Conservation (phyloP, 2,113 vertebrate genomes). For the Lamprotornis superbus region DNA sequence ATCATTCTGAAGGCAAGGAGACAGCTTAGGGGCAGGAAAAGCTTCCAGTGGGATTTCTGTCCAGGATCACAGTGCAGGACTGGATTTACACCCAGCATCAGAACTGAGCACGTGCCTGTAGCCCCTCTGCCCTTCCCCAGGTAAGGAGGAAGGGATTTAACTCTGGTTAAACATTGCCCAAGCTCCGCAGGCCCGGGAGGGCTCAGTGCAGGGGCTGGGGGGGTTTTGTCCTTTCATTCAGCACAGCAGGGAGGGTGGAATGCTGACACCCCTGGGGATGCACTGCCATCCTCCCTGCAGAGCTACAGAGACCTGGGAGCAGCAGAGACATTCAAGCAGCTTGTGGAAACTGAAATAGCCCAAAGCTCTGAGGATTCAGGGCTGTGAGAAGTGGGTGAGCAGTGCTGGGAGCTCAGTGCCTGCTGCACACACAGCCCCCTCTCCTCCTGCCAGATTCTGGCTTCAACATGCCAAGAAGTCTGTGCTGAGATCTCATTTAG, state of each 20-base stretch:
- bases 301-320: accelerated
- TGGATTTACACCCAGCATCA: conserved; percentile 24
- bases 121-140: neutral
- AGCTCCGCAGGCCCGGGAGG: neutral
- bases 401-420: neutral
- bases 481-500: neutral
- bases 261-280: neutral
- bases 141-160: neutral
- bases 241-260: neutral
- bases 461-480: neutral
- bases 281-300: neutral
- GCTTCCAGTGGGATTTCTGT: conserved; percentile 77
- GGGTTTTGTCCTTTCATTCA: neutral
- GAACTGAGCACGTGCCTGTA: neutral
- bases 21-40: conserved; percentile 65
- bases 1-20: conserved; percentile 73
- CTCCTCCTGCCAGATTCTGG: neutral
- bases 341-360: neutral
- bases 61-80: conserved; percentile 64
- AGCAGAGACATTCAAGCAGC: neutral
- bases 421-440: neutral
- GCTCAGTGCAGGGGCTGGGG: neutral
- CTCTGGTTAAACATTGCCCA: neutral
- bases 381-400: accelerated
- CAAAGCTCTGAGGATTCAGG: neutral